A percentile compares a stretch with the other conserved stretches of the same genome.
These are phyloP conservation scores for Rhynchotus rufescens DNA, from an alignment of 2,797 vertebrate species.

Conservation along the genomic window DNA sequence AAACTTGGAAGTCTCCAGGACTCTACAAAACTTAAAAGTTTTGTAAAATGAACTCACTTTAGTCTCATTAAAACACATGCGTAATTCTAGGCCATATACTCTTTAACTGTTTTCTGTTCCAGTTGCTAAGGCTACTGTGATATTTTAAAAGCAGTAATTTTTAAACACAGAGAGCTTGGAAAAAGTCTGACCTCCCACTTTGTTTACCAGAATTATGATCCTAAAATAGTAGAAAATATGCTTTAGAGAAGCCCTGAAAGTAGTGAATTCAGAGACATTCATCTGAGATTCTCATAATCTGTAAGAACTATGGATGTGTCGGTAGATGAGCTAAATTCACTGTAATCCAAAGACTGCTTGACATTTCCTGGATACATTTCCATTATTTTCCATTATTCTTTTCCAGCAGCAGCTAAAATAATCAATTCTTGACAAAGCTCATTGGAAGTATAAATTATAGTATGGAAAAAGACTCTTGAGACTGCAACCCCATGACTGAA, in stretches of 20 bases:
- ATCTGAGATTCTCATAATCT: neutral
- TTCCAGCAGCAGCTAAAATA: neutral
- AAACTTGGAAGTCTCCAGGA: neutral
- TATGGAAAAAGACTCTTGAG: neutral
- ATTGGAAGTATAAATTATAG: neutral
- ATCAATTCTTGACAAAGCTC: neutral
- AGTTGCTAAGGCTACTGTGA: neutral
- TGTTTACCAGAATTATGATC: neutral
- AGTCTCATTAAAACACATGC: neutral
- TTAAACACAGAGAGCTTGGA: neutral
- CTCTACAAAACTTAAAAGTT: neutral
- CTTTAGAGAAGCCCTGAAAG: neutral
- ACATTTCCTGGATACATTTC: neutral
- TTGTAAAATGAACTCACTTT: neutral
- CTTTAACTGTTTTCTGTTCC: accelerated
- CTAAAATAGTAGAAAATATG: neutral
- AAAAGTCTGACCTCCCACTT: neutral
- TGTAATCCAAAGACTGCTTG: neutral
- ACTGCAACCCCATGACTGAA: neutral
- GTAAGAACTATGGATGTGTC: neutral
- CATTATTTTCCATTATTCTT: neutral
- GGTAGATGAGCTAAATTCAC: neutral
- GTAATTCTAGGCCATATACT: neutral
- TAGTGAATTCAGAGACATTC: accelerated
- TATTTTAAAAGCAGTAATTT: neutral